Conservation (phyloP, 2,888 invertebrate species). For the Sympetrum striolatum region DNA sequence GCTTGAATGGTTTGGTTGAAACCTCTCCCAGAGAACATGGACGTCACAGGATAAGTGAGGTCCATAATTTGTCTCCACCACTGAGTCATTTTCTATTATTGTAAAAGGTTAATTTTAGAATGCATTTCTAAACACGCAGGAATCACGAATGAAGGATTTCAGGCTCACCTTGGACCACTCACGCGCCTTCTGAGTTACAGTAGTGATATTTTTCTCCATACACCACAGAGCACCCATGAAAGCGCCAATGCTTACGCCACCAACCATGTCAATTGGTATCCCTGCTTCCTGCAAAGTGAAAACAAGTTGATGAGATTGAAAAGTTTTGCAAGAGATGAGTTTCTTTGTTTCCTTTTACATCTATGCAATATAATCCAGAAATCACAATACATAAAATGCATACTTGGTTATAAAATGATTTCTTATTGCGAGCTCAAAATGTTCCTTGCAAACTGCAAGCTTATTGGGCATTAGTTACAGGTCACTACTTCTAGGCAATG, state of each 20-base stretch:
- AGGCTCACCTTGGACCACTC: conserved; percentile 89
- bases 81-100: conserved; percentile 90
- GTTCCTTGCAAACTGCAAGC: too few species aligned
- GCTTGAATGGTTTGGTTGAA: conserved; percentile 90
- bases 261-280: conserved; percentile 99
- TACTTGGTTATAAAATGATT: too few species aligned
- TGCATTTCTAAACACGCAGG: too few species aligned
- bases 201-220: conserved; percentile 88
- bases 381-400: too few species aligned
- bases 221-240: conserved; percentile 99
- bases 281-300: conserved; percentile 77
- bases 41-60: conserved; percentile 96
- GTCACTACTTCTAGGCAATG: too few species aligned
- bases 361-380: too few species aligned
- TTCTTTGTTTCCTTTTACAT: too few species aligned
- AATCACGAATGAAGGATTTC: not conserved
- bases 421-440: too few species aligned
- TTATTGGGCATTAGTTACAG: too few species aligned
- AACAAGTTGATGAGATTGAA: too few species aligned
- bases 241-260: conserved; percentile 98
- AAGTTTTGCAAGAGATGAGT: too few species aligned
- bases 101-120: not conserved
- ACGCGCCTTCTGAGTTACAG: conserved; percentile 91
- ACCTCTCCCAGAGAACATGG: conserved; percentile 97
- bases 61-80: conserved; percentile 95